These are phyloP conservation scores for Corythornis cristatus DNA, from an alignment of 2,113 vertebrate species.

Conservation along the genomic window DNA sequence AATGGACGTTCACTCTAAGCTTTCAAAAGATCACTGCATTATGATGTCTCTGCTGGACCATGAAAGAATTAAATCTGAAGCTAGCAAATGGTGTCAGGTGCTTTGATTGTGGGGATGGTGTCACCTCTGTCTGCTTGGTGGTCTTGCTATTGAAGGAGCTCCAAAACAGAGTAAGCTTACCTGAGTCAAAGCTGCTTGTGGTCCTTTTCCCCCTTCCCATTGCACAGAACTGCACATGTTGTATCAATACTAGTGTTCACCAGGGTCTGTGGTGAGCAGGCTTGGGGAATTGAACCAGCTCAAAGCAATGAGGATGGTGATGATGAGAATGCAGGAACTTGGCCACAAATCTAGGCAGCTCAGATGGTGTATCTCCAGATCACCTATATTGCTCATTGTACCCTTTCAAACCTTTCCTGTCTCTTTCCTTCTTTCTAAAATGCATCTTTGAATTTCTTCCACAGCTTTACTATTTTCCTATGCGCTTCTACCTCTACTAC, in stretches of 20 bases:
- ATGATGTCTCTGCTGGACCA: neutral
- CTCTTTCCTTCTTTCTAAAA: neutral
- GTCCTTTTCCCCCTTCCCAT: neutral
- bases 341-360: neutral
- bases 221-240: neutral
- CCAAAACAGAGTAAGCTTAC: neutral
- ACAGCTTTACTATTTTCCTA: neutral
- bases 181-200: neutral
- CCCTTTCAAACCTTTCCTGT: neutral
- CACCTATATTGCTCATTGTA: neutral
- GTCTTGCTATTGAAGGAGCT: neutral
- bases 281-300: neutral
- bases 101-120: neutral
- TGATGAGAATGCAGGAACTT: neutral
- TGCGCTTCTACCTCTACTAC: neutral
- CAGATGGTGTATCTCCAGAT: neutral
- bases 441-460: neutral
- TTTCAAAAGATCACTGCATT: neutral
- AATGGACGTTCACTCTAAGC: neutral
- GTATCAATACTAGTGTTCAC: neutral
- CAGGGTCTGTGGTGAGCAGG: neutral
- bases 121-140: neutral
- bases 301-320: neutral
- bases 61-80: neutral
- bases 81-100: neutral